Base-by-base conservation (phyloP, 2,888 invertebrate genomes). In the Pherbina coryleti region DNA sequence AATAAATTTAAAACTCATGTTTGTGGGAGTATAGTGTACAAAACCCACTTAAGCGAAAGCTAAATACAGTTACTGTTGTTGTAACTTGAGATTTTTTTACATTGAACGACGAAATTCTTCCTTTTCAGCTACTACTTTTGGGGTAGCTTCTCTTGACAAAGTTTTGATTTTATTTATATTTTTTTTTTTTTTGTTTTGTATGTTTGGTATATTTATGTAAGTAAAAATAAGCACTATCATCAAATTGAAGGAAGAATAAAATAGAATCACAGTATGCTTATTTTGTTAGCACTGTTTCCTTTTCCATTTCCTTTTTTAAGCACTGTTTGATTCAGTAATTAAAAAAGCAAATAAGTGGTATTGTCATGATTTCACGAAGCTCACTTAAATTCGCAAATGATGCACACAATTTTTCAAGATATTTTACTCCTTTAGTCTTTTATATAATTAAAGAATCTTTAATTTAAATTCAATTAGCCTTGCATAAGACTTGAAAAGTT, bases 31-130 rank as follows among this genome's bases (percentile, higher is more conserved):
- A 49, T 7, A 57, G 25, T 11, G n/a, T 9, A 57, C 14, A 51
- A 49, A 17, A 51, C 51, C 25, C 69, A 51, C 51, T 69, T 69
- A 28, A 51, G 51, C 25, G 51, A 17, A 25, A 76, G 53, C 67
- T 72, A 69, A 75, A 77, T 60, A 76, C n/a, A 71, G 69, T 69
- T n/a, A 73, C 53, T 22, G 49, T 78, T 78, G 44, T 75, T 79
- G 79, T 78, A 78, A 79, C 79, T 74, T 74, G 78, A 79, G 76
- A 19, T 37, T 51, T 49, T 49, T 49, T 51, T 17, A 34, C 25
- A 34, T n/a, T 34, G 51, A 69, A 51, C 49, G 49, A 51, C 8
- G 3, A 5, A 22, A 28, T 69, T 69, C 17, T 49, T 25, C 25
- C 25, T 19, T 51, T 25, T 69, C 17, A 28, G 49, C 25, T 28